Evolutionary conservation across 1,140 invertebrate species (phyloP), one percentile per base, ranked within the genome.

Genomic region (Zeugodacus cucurbitae): DNA sequence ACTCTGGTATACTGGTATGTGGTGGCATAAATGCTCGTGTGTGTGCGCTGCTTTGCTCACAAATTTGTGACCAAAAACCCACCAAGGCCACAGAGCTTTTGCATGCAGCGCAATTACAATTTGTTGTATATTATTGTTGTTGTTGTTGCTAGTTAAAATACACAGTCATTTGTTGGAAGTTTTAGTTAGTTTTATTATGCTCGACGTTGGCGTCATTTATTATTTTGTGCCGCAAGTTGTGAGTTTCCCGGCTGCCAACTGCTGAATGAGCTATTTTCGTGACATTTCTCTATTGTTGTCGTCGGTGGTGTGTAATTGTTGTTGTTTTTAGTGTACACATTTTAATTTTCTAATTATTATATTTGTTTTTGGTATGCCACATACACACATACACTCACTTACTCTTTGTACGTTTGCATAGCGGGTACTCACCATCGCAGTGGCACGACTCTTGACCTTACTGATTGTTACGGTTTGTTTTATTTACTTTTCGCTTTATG

Each of bases 141-240:
- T 82, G 37, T 48, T 82, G 74, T 82, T 82, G 74, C 10, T 82
- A 29, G 74, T 48, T 82, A 54, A 82, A 82, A 82, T 82, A 14
- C 44, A 14, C 10, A 34, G 64, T 20, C 14, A n/a, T n/a, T 26
- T 82, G 70, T 74, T 41, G 20, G 67, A 4, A 44, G 10, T 48
- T 48, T 41, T 22, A 4, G 17, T 0, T 14, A 44, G 10, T 48
- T 48, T 41, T 22, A 4, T 20, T 0, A 34, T 7, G 37, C 41
- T 82, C 22, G 37, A 14, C 22, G 74, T 41, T 34, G 74, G 11
- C 74, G 74, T 48, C 41, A 82, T 48, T 82, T 82, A 82, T 82
- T 82, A 48, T 14, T 20, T 44, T 62, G 58, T 82, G 22, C 1
- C 2, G 26, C 22, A 0, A n/a, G 58, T 48, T 44, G 74, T n/a